phyloP scores from a whole-genome alignment of 2,888 invertebrate species.

The Volucella zonaria region DNA sequence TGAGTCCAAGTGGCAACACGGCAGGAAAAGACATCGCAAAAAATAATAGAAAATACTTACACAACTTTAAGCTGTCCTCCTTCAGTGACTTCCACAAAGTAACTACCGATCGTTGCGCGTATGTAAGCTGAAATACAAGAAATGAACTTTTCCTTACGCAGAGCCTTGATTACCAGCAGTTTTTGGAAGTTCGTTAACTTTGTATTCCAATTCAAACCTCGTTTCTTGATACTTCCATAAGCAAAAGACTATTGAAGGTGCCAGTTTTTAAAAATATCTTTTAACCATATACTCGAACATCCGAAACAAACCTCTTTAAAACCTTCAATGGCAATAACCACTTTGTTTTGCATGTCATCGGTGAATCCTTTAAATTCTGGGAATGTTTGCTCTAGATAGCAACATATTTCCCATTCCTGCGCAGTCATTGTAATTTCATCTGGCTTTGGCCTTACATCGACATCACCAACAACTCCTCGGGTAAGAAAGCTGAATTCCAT shows the following conservation, averaged over 20 bases:
- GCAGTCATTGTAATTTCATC: conserved; percentile 84
- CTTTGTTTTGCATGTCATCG: conserved; percentile 84
- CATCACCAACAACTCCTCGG: conserved; percentile 87
- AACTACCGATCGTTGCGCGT: conserved; percentile 88
- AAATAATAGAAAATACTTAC: conserved; percentile 75
- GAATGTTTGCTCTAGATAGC: conserved; percentile 86
- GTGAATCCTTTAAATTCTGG: conserved; percentile 84
- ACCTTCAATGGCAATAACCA: conserved; percentile 85
- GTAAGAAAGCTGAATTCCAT: conserved; percentile 91
- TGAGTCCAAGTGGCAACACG: too few species aligned
- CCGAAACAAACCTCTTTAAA: conserved; percentile 81
- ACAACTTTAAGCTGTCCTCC: conserved; percentile 81
- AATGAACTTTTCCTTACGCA: conserved; percentile 91
- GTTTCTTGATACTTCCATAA: conserved; percentile 82
- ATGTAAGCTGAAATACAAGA: conserved; percentile 92
- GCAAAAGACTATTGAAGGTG: conserved; percentile 84
- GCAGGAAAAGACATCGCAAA: too few species aligned
- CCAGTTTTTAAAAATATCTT: neutral
- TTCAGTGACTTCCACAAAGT: conserved; percentile 92
- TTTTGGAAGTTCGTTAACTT: conserved; percentile 89
- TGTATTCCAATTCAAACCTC: conserved; percentile 85
- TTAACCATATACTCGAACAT: neutral
- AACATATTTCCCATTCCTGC: conserved; percentile 87
- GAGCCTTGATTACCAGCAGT: conserved; percentile 89
- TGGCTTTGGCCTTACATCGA: conserved; percentile 85